Conservation (phyloP, 2,888 invertebrate species). For the Dexiosoma caninum region DNA sequence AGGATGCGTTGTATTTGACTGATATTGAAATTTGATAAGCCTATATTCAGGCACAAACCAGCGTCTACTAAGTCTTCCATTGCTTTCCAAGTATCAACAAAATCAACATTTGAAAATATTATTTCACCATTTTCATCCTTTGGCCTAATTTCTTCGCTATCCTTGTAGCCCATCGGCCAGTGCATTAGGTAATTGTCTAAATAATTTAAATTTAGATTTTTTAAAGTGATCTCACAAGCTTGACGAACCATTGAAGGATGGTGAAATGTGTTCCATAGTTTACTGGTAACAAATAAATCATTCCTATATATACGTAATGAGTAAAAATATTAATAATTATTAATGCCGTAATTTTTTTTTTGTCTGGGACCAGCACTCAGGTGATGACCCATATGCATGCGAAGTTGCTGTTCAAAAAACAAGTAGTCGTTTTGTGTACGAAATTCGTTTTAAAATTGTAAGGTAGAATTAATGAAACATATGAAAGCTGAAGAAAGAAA, state of each 20-base stretch:
- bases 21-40: slow-evolving; percentile 87
- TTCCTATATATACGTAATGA: slow-evolving; percentile 74
- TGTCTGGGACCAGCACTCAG: too few species aligned
- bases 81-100: slow-evolving; percentile 85
- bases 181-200: slow-evolving; percentile 93
- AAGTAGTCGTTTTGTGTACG: too few species aligned
- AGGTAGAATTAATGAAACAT: too few species aligned
- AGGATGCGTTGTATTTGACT: slow-evolving; percentile 84
- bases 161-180: slow-evolving; percentile 92
- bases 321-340: neutral
- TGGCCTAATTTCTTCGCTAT: slow-evolving; percentile 80
- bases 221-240: slow-evolving; percentile 83
- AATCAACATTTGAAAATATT: slow-evolving; percentile 83
- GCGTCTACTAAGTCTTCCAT: slow-evolving; percentile 84
- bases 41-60: slow-evolving; percentile 85
- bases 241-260: slow-evolving; percentile 85
- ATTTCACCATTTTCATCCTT: slow-evolving; percentile 80
- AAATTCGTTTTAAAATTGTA: too few species aligned
- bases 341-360: too few species aligned
- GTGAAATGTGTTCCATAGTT: slow-evolving; percentile 94
- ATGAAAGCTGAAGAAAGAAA: too few species aligned
- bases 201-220: slow-evolving; percentile 86
- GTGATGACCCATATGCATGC: too few species aligned
- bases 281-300: slow-evolving; percentile 86
- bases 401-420: too few species aligned